Conservation (phyloP, 2,797 vertebrate species). For the Muscicapa comitata region DNA sequence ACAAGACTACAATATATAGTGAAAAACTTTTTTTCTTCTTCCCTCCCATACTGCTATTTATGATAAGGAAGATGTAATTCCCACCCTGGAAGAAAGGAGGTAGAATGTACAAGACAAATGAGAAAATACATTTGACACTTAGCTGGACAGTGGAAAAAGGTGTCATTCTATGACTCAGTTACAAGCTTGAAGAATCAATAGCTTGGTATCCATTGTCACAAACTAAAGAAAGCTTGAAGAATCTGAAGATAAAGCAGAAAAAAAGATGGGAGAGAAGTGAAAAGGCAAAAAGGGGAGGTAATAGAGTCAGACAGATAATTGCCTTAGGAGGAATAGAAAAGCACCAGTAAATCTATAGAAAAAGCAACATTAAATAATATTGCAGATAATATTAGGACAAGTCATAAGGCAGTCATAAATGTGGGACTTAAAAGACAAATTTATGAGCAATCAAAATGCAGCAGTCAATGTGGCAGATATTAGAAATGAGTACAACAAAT, state of each 20-base stretch:
- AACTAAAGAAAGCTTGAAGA: neutral
- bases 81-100: neutral
- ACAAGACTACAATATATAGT: rapidly evolving
- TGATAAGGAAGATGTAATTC: neutral
- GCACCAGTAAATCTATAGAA: neutral
- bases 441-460: neutral
- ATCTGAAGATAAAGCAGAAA: neutral
- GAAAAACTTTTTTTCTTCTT: neutral
- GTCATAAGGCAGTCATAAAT: neutral
- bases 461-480: neutral
- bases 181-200: neutral
- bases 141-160: neutral
- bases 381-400: neutral
- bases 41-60: neutral
- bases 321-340: neutral
- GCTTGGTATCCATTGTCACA: neutral
- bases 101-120: neutral
- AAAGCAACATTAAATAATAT: neutral
- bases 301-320: neutral
- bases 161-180: neutral
- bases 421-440: neutral
- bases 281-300: neutral
- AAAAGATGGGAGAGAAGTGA: neutral
- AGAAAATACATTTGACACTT: neutral
- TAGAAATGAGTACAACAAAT: neutral